A percentile compares a stretch with the other conserved stretches of the same genome.
Evolutionary conservation across 2,888 invertebrate species (phyloP).

Genomic region (Dryomyza anilis): DNA sequence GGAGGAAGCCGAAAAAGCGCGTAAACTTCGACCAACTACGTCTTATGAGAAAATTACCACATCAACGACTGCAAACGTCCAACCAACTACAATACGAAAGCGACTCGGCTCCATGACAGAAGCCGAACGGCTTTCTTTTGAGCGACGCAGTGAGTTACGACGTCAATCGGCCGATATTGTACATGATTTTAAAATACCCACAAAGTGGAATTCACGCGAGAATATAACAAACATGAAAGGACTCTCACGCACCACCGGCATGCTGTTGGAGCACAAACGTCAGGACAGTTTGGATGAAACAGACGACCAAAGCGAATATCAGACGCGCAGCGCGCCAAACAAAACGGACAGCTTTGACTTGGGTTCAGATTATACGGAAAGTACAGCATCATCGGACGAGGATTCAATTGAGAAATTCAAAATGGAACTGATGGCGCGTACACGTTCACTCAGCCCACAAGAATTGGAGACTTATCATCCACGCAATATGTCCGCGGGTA

Average conservation of each 20-base stretch:
- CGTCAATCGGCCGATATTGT: slow-evolving; percentile 63
- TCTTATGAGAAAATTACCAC: too few relatives aligned
- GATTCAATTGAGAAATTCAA: slow-evolving; percentile 61
- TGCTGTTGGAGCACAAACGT: slow-evolving; percentile 30
- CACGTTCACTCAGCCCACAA: slow-evolving; percentile 57
- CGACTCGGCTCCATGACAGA: slow-evolving; percentile 64
- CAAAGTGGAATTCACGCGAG: slow-evolving; percentile 56
- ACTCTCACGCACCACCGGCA: slow-evolving; percentile 37
- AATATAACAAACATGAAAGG: slow-evolving; percentile 43
- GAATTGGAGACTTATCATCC: slow-evolving; percentile 75
- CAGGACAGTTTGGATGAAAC: slow-evolving; percentile 41
- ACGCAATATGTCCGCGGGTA: slow-evolving; percentile 63
- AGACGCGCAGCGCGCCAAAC: slow-evolving; percentile 32
- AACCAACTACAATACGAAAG: slow-evolving; percentile 53
- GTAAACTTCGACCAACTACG: slow-evolving; percentile 44
- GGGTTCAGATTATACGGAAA: slow-evolving; percentile 70
- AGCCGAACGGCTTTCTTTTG: slow-evolving; percentile 61
- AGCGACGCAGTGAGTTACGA: slow-evolving; percentile 61
- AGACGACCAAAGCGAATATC: slow-evolving; percentile 45
- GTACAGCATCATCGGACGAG: slow-evolving; percentile 66
- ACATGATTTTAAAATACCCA: slow-evolving; percentile 39
- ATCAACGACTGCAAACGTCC: slow-evolving; percentile 31
- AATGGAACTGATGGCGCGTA: slow-evolving; percentile 56
- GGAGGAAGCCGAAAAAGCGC: slow-evolving; percentile 69
- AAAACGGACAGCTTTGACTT: slow-evolving; percentile 60